Evolutionary conservation across 2,888 invertebrate genomes (phyloP).

Genomic region (Tachystola acroxantha): DNA sequence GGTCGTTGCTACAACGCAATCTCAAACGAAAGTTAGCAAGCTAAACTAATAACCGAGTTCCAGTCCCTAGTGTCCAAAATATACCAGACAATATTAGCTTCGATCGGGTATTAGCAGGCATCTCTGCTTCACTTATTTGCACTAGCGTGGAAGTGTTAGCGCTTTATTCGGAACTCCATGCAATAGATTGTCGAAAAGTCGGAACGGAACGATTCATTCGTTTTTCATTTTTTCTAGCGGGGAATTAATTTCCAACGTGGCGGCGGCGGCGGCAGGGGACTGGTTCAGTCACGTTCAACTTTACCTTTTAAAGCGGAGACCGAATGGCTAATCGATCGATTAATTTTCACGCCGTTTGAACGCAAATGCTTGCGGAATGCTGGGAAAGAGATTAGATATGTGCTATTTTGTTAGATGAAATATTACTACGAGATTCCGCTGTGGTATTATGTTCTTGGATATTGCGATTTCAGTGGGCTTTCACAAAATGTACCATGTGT

Average conservation of each 20-base stretch:
- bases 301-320: slow-evolving; percentile 56
- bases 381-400: neutral
- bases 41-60: slow-evolving; percentile 16
- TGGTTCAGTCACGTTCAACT: slow-evolving; percentile 63
- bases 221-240: slow-evolving; percentile 37
- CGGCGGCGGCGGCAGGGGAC: slow-evolving; percentile 40
- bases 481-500: too few species aligned
- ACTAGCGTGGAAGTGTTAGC: slow-evolving; percentile 7
- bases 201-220: slow-evolving; percentile 27
- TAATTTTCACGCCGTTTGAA: slow-evolving; percentile 68
- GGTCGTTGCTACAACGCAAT: slow-evolving; percentile 4
- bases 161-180: slow-evolving; percentile 27
- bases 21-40: slow-evolving; percentile 14
- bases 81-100: slow-evolving; percentile 27
- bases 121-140: slow-evolving; percentile 3
- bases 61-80: slow-evolving; percentile 18
- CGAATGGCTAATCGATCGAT: slow-evolving; percentile 72
- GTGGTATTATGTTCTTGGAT: too few species aligned
- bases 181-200: slow-evolving; percentile 51
- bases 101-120: slow-evolving; percentile 5
- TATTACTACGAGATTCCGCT: neutral
- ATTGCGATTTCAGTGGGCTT: too few species aligned
- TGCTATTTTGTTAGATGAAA: neutral
- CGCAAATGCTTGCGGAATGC: slow-evolving; percentile 37
- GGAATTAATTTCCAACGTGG: slow-evolving; percentile 58